A percentile compares a stretch with the other conserved stretches of the same genome.
Conservation (phyloP, 64 coral and sea anemone genomes). For the Dendronephthya gigantea region DNA sequence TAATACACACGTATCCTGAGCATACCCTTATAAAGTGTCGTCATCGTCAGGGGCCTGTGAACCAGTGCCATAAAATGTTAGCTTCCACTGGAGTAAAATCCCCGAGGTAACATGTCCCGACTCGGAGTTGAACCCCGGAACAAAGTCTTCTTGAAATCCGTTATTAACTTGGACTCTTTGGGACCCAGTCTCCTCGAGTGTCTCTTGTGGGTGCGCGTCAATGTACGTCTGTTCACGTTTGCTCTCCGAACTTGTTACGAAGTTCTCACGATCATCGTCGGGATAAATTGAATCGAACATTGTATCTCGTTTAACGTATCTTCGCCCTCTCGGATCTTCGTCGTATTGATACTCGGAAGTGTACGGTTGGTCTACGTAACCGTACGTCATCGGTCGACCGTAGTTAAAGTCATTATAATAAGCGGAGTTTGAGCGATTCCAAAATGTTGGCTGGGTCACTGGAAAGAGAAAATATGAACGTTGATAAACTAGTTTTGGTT, state of each 20-base stretch:
- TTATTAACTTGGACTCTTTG: conserved; percentile 98
- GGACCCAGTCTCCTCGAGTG: conserved; percentile 88
- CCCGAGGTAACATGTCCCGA: conserved; percentile 82
- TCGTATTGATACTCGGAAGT: background rate
- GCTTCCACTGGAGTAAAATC: conserved; percentile 73
- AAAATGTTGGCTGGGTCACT: background rate
- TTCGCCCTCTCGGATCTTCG: background rate
- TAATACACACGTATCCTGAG: background rate
- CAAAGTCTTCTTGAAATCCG: conserved; percentile 89
- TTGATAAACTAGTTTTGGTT: background rate
- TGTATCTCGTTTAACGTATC: background rate
- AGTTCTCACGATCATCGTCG: background rate
- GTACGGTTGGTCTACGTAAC: background rate
- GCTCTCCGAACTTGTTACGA: conserved; percentile 13
- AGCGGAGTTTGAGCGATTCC: background rate
- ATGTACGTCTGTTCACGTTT: conserved; percentile 32
- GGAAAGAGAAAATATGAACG: background rate
- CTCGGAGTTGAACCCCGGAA: conserved; percentile 86
- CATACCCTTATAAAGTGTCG: background rate
- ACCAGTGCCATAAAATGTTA: conserved; percentile 84
- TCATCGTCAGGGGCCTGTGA: conserved; percentile 25
- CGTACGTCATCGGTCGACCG: background rate
- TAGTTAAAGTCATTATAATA: background rate
- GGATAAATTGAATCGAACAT: background rate
- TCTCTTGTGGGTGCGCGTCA: conserved; percentile 68